Base-by-base conservation (phyloP, 2,888 invertebrate genomes). In the Pomacea canaliculata region DNA sequence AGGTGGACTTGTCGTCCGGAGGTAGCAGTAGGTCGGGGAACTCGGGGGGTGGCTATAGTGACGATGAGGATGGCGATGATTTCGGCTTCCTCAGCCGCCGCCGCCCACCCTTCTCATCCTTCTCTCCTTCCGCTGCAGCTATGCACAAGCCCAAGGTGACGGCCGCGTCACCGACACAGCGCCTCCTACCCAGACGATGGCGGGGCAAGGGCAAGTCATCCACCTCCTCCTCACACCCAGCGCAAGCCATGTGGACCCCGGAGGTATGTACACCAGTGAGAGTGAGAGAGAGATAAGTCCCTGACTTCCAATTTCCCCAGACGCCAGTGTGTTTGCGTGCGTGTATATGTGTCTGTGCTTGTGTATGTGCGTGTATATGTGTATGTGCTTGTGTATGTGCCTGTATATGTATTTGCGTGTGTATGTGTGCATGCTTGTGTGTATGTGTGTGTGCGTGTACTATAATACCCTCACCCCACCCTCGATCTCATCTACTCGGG, bases 161-260 rank as follows among this genome's bases (percentile, higher is more conserved):
- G 81, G 83, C 86, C 37, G 83, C 86, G 60, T 81, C 85, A 19
- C 81, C 85, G 60, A 82, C 84, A 10, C 84, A 83, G 78, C 78
- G 85, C 75, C 82, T 88, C 77, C 86, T 86, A 68, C 95, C 95
- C 91, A 85, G 85, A 81, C 94, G 96, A 89, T 96, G 95, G 94
- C 93, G 95, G 88, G 94, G 95, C 84, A 95, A 96, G 89, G 95
- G 95, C 88, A 94, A 94, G 83, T 93, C 95, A 85, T 93, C 93
- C 85, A 92, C 93, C 76, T 91, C 89, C 59, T 85, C 93, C 7
- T 93, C 93, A 1, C 71, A 74, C 16, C 65, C 78, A 16, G 93
- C 93, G n/a, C 74, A 76, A 19, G 62, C 78, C 60, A 93, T 93
- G 81, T 97, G 97, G 97, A 95, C 95, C 78, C 96, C 96, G 84